Evolutionary conservation across 2,888 invertebrate genomes (phyloP), one percentile per base, ranked within the genome.

Genomic region (Standfussiana lucernea): DNA sequence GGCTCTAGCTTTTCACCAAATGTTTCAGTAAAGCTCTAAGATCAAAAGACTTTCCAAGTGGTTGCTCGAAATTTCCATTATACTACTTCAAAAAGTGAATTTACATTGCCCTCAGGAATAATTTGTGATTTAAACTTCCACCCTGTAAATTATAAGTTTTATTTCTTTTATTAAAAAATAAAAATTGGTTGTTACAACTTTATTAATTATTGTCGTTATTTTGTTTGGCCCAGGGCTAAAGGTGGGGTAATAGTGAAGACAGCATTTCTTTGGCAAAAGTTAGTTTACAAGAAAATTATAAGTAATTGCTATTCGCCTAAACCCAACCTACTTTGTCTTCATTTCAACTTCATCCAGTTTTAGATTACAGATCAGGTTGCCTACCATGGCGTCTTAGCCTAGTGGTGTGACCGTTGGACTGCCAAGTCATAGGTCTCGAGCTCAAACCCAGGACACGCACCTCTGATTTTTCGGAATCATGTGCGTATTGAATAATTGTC

Each of bases 61-160:
- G 94, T 94, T 94, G 92, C 91, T 91, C 90, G 91, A 95, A 95
- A 93, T 95, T 95, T 93, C 93, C 93, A 95, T 95, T 95, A 94
- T 93, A 92, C 92, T 92, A 91, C 91, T 91, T 93, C 91, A 93
- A 93, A 93, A 94, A 92, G 92, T 91, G 90, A 93, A 94, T 93
- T 93, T 93, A 92, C 92, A 92, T 92, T 91, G 90, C 88, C 90
- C 88, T 79, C 88, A 86, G 84, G 90, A 91, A 90, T 90, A 92
- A 91, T 91, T 91, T 92, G 86, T 89, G 88, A 89, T 92, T 90
- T 89, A 90, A 88, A 92, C 89, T 91, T 88, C 73, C 77, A 83
- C 76, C 80, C 68, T 66, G 73, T 74, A 76, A 84, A 87, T 72
- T 85, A 56, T 77, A 86, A 72, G 77, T 83, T 88, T 80, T 83